Evolutionary conservation across 2,797 vertebrate species (phyloP).

Genomic region (Danio aesculapii): DNA sequence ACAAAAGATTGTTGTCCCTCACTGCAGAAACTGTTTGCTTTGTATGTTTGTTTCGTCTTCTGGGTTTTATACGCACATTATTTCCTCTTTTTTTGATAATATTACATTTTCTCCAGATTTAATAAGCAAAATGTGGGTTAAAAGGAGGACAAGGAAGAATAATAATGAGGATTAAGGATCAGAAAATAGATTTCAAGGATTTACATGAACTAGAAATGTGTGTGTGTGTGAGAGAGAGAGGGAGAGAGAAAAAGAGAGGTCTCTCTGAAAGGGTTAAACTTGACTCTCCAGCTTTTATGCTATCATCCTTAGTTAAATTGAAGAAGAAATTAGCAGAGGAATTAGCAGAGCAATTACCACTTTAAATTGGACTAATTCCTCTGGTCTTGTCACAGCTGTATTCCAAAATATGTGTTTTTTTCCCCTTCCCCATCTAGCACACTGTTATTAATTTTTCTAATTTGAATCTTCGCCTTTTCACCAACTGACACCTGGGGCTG

Average conservation of each 20-base stretch:
- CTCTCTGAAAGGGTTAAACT: slow-evolving; percentile 75
- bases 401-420: slow-evolving; percentile 70
- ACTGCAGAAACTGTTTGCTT: background rate
- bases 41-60: slow-evolving; percentile 28
- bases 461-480: slow-evolving; percentile 78
- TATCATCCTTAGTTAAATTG: slow-evolving; percentile 75
- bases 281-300: slow-evolving; percentile 76
- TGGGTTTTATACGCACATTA: background rate
- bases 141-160: slow-evolving; percentile 1
- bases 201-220: slow-evolving; percentile 5
- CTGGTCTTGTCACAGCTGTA: slow-evolving; percentile 82
- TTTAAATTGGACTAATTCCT: slow-evolving; percentile 86
- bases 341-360: slow-evolving; percentile 86
- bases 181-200: slow-evolving; percentile 36
- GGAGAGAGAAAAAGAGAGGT: slow-evolving; percentile 50
- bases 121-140: slow-evolving; percentile 17
- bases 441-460: slow-evolving; percentile 82
- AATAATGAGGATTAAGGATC: slow-evolving; percentile 8
- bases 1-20: slow-evolving; percentile 14
- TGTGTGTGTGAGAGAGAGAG: slow-evolving; percentile 24
- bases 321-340: slow-evolving; percentile 82
- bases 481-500: slow-evolving; percentile 78
- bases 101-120: background rate
- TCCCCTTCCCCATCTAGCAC: slow-evolving; percentile 61
- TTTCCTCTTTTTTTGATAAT: slow-evolving; percentile 9